Evolutionary conservation across 35 echinoderm and acorn worm genomes (phyloP), one percentile per base, ranked within the genome.

Genomic region (Heliocidaris tuberculata): DNA sequence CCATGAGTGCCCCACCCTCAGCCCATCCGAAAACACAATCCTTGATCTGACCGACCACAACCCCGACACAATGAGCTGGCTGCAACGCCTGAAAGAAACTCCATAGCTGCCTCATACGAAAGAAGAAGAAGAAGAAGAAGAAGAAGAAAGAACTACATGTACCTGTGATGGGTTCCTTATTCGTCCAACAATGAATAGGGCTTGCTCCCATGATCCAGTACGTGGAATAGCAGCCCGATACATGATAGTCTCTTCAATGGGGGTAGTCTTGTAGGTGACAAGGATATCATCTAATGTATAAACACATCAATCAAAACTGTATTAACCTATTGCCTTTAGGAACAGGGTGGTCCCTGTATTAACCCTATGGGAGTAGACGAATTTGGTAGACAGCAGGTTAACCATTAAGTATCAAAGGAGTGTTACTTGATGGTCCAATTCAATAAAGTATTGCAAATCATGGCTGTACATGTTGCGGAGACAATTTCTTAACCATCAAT

Each of bases 151-250:
- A 42, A 42, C 35, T 42, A 19, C 2, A 78, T 7, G 4, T 78
- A 96, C 94, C 94, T 96, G 96, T 90, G 96, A 97, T 32, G 95
- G 93, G 21, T 56, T 96, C 78, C 95, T 35, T 52, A 95, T 94
- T 86, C 96, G 94, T 60, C 92, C 92, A 5, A 97, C 30, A 15
- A 61, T 88, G 65, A 97, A 94, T 3, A 93, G 48, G 0, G n/a
- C 95, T 71, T 86, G 56, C 49, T 94, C 94, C 97, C 97, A 97
- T 15, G 54, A 93, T 7, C 31, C 88, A 8, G 92, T 86, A 59
- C 94, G 92, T 90, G 95, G 95, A 19, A 94, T 96, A 30, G 85
- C 30, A 30, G 95, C 87, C 12, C 95, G 88, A 31, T 92, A 92
- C 21, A 97, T 31, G 47, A 96, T 89, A 7, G 94, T 96, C 95